Evolutionary conservation across 2,888 invertebrate species (phyloP), one percentile per base, ranked within the genome.

Genomic region (Horisme vitalbata): DNA sequence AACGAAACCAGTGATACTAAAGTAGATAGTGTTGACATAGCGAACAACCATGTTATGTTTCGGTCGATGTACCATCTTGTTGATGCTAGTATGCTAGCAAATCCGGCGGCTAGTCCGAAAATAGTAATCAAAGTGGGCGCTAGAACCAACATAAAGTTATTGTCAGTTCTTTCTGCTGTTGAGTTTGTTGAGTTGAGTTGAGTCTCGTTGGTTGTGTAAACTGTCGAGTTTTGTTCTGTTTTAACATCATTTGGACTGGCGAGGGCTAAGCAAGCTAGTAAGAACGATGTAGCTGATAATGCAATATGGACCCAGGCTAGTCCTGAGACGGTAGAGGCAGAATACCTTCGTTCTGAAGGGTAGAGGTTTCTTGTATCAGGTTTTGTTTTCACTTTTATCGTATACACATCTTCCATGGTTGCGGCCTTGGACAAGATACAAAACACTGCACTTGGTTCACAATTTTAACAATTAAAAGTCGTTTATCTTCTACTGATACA

Each of bases 291-390:
- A 0, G 88, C 77, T 0, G 92, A 91, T n/a, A 94, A 79, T 0
- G 91, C 90, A 5, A 93, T 79, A 59, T 93, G 93, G 0, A 93
- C 91, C 74, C 92, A 91, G 1, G 92, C 91, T 23, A 94, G 66
- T 0, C 93, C 93, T 2, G 92, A 90, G 0, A 93, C 93, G 0
- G 92, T 93, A 0, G 93, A 93, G 0, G 93, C 93, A 0, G 93
- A 93, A 63, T 93, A 93, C 41, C 93, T 80, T 54, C 93, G 76
- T 68, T 94, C 93, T 0, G 93, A 93, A 0, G 93, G 93, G 58
- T 92, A 93, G 21, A 92, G 65, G 53, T 86, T 87, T 47, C 91
- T 82, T 1, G 91, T 89, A 58, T 92, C 91, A 1, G 91, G 91
- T 68, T 91, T 91, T 5, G 92, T 91, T 71, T 92, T 91, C 65